phyloP scores from a whole-genome alignment of 2,888 invertebrate genomes.

The Melolontha melolontha region DNA sequence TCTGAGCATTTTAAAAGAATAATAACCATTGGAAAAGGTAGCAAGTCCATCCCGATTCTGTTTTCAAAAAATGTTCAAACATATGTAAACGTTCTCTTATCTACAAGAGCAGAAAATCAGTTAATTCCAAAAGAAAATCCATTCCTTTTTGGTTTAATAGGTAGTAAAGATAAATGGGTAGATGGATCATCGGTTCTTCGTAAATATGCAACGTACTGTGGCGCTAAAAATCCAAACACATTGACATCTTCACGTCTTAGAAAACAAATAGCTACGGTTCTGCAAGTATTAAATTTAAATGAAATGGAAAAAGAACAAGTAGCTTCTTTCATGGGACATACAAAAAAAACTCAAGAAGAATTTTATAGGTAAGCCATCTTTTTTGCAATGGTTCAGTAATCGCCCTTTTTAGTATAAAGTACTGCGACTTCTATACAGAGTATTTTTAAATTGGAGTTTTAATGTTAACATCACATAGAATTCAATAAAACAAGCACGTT shows the following conservation, averaged over 20 bases:
- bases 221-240: conserved; percentile 46
- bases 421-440: too few species aligned
- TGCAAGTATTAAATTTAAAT: conserved; percentile 50
- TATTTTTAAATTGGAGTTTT: too few species aligned
- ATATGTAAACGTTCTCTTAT: conserved; percentile 11
- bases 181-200: conserved; percentile 52
- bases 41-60: conserved; percentile 39
- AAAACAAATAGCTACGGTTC: conserved; percentile 53
- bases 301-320: conserved; percentile 45
- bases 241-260: conserved; percentile 51
- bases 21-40: conserved; percentile 44
- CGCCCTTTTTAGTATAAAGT: too few species aligned
- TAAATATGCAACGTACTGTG: conserved; percentile 42
- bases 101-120: not conserved
- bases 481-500: too few species aligned
- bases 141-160: conserved; percentile 45
- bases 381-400: too few species aligned
- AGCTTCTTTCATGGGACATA: conserved; percentile 48
- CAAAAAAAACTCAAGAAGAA: conserved; percentile 48
- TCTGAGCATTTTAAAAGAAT: conserved; percentile 11
- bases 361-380: conserved; percentile 50
- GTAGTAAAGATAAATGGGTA: conserved; percentile 51
- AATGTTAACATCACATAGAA: too few species aligned
- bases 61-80: conserved; percentile 40
- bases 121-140: conserved; percentile 30